These are phyloP conservation scores for Harpagoxenus sublaevis DNA, from an alignment of 2,888 invertebrate genomes.

Conservation along the genomic window DNA sequence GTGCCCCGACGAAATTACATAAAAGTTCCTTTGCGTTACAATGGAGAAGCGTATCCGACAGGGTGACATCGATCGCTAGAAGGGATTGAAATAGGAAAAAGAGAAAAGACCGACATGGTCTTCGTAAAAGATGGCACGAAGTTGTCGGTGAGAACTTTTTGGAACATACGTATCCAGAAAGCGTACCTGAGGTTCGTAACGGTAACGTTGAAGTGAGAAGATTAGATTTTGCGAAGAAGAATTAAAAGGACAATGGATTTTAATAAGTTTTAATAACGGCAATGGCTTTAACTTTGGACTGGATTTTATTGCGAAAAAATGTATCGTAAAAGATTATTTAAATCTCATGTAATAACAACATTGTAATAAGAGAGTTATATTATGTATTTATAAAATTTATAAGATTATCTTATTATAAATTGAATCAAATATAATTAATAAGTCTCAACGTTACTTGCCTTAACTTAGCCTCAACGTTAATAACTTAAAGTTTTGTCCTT, in stretches of 20 bases:
- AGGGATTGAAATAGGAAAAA: conserved; percentile 47
- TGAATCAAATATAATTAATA: neutral
- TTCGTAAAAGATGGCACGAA: conserved; percentile 26
- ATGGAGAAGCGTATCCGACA: conserved; percentile 41
- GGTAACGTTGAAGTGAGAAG: conserved; percentile 13
- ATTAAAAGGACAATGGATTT: neutral
- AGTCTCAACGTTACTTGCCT: no score
- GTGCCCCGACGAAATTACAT: conserved; percentile 61
- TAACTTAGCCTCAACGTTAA: no score
- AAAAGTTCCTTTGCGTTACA: conserved; percentile 59
- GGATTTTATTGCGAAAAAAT: neutral
- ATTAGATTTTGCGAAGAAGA: neutral
- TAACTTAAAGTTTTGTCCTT: neutral
- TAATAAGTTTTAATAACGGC: neutral
- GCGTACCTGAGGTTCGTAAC: conserved; percentile 2
- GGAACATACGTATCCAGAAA: neutral
- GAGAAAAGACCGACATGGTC: conserved; percentile 14
- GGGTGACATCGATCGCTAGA: conserved; percentile 47
- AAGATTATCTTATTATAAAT: conserved; percentile 2
- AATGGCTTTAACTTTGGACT: neutral
- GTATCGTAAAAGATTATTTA: neutral
- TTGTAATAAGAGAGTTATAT: neutral
- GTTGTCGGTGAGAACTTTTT: conserved; percentile 22
- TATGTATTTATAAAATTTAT: neutral
- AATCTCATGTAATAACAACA: neutral